phyloP scores from a whole-genome alignment of 1,140 invertebrate genomes.

The Drosophila melanogaster region Release_6_plus_ISO1_MT NC_004354.4:19384001-19384500 shows the following conservation, averaged over 20 bases:
- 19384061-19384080: neutral
- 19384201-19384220: too few species aligned
- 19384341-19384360: neutral
- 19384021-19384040: neutral
- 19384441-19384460: constrained; percentile 74
- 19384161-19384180: neutral
- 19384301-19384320: neutral
- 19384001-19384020: neutral
- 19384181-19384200: too few species aligned
- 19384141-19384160: neutral
- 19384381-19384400: neutral
- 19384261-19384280: neutral
- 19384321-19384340: neutral
- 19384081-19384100: neutral
- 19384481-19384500: constrained; percentile 78
- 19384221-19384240: neutral
- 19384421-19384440: constrained; percentile 29
- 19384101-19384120: neutral
- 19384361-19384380: neutral
- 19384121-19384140: constrained; percentile 1
- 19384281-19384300: constrained; percentile 4
- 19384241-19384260: constrained; percentile 6
- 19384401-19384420: constrained; percentile 15
- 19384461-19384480: constrained; percentile 82
- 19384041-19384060: neutral